These are phyloP conservation scores for Nysson spinosus DNA, from an alignment of 2,888 invertebrate species.

Conservation along the genomic window DNA sequence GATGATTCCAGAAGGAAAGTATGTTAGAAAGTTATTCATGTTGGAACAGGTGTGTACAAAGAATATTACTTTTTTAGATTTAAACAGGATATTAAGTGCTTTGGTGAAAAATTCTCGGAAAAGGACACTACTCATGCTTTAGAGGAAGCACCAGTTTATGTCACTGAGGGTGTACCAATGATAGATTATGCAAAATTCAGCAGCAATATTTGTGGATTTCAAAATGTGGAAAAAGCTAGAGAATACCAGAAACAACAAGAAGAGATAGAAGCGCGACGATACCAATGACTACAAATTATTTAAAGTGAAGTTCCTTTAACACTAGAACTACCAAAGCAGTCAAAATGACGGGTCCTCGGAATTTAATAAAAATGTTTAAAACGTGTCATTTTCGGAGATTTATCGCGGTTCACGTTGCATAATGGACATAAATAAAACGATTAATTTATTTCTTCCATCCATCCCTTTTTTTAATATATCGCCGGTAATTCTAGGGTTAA, in stretches of 20 bases:
- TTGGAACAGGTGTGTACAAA: background rate
- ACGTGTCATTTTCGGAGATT: too few relatives aligned
- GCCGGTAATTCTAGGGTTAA: too few relatives aligned
- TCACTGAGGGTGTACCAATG: slow-evolving; percentile 79
- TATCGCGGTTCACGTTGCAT: too few relatives aligned
- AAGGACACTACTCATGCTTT: slow-evolving; percentile 82
- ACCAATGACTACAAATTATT: background rate
- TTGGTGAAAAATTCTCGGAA: slow-evolving; percentile 82
- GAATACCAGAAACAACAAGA: slow-evolving; percentile 32
- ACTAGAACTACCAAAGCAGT: too few relatives aligned
- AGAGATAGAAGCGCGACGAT: background rate
- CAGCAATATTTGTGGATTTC: slow-evolving; percentile 81
- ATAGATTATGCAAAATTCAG: slow-evolving; percentile 83
- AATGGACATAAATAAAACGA: too few relatives aligned
- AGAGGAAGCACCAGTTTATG: slow-evolving; percentile 81
- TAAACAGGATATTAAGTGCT: slow-evolving; percentile 82
- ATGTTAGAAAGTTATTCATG: background rate
- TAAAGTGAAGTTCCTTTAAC: too few relatives aligned
- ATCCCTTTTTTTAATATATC: too few relatives aligned
- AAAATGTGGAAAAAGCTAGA: slow-evolving; percentile 72
- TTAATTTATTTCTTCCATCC: too few relatives aligned
- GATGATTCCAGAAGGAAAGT: slow-evolving; percentile 82
- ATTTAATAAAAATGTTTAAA: too few relatives aligned
- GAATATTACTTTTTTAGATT: slow-evolving; percentile 77
- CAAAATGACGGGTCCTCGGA: too few relatives aligned